phyloP scores from a whole-genome alignment of 2,888 invertebrate species.

The Spicauda simplicius region DNA sequence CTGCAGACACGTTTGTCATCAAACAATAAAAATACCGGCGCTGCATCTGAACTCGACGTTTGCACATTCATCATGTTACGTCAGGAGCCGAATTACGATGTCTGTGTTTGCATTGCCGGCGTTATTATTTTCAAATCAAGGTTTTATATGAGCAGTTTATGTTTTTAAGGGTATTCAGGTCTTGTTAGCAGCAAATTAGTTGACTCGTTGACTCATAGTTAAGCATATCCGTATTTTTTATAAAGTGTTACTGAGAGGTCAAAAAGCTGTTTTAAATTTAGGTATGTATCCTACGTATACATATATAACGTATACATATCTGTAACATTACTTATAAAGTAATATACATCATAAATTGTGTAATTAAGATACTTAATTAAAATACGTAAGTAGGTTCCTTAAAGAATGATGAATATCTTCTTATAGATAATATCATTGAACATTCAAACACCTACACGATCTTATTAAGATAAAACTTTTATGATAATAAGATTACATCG shows the following conservation, averaged over 20 bases:
- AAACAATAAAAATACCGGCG: conserved; percentile 11
- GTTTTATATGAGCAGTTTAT: conserved; percentile 5
- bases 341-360: no score
- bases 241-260: no score
- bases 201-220: neutral
- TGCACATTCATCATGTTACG: conserved; percentile 23
- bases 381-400: no score
- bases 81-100: conserved; percentile 19
- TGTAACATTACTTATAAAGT: no score
- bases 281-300: no score
- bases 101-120: conserved; percentile 16
- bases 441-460: neutral
- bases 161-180: neutral
- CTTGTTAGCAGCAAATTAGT: neutral
- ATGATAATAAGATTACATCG: conserved; percentile 5
- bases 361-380: no score
- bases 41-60: conserved; percentile 9
- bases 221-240: neutral
- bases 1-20: conserved; percentile 24
- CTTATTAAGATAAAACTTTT: conserved; percentile 1
- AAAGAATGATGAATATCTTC: neutral
- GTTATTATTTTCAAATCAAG: conserved; percentile 23
- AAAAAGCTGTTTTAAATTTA: no score
- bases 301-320: no score
- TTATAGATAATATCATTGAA: neutral